These are phyloP conservation scores for Euphydryas editha DNA, from an alignment of 2,888 invertebrate species.

Conservation along the genomic window DNA sequence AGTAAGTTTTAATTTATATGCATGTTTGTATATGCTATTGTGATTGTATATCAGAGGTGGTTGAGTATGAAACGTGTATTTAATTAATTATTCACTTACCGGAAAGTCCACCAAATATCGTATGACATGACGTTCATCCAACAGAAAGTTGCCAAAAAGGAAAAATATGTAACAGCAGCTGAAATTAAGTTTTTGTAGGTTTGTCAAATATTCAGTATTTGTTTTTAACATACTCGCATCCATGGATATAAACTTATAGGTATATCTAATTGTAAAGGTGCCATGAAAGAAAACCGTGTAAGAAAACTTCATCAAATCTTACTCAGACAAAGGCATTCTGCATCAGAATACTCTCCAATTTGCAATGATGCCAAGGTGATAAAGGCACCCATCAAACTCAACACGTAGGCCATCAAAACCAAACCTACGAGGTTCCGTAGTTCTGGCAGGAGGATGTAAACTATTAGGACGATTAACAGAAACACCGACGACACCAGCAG, in stretches of 20 bases:
- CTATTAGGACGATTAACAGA: background rate
- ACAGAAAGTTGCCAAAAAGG: constrained; percentile 85
- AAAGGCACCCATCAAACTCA: background rate
- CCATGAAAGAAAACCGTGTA: no score
- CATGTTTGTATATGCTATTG: no score
- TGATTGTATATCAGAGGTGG: no score
- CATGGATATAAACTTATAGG: no score
- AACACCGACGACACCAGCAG: constrained; percentile 34
- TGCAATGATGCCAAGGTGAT: constrained; percentile 57
- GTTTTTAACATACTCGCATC: no score
- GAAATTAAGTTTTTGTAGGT: no score
- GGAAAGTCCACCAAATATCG: constrained; percentile 90
- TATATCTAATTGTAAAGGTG: no score
- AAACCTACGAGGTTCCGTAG: background rate
- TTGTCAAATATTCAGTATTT: no score
- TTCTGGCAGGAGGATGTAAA: background rate
- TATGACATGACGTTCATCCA: constrained; percentile 90
- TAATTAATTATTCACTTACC: constrained; percentile 70
- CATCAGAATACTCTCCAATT: constrained; percentile 48
- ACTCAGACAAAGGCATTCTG: constrained; percentile 50
- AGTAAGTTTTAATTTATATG: no score
- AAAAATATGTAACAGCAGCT: constrained; percentile 85
- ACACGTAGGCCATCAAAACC: background rate
- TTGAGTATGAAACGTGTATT: no score
- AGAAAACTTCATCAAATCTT: constrained; percentile 17